Base-by-base conservation (phyloP, 2,888 invertebrate species). In the Chymomyza procnemis region DNA sequence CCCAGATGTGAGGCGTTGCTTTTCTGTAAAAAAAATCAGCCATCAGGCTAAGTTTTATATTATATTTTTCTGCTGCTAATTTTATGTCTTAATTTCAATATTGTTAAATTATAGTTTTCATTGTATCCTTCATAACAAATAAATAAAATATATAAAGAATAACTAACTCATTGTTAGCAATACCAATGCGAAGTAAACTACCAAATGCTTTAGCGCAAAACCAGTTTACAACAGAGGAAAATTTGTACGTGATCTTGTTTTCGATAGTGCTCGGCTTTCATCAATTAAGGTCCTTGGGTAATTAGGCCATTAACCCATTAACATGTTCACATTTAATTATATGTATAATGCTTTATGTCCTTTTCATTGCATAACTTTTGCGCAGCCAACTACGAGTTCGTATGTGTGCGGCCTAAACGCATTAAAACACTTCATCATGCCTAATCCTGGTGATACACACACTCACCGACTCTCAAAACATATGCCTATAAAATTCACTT, bases 371-470 rank as follows among this genome's bases (percentile, higher is more conserved):
- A 64, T 41, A 68, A 76, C 62, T 79, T 79, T 66, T 21, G 58
- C 26, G 26, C 18, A 55, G 26, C 21, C 67, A 69, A 71, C 66
- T 62, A 62, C 55, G 41, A 26, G 34, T 63, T 2, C 16, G 16
- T 66, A 69, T 76, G 76, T 80, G 78, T 71, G 69, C 65, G 71
- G 75, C 67, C 76, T 83, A 88, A 84, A 84, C 83, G 83, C 82
- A 84, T 84, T 84, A 84, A 84, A 88, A 84, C 83, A 84, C 83
- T 84, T 84, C 83, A 84, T 84, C 88, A 87, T 81, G 77, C 66
- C 74, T 88, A 88, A 84, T 84, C 88, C 88, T 71, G 67, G 79
- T 87, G 88, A 84, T 85, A 73, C 86, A 84, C 88, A 84, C 85
- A 83, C 79, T 88, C 82, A 66, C 73, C 71, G 66, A 60, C 66